Base-by-base conservation (phyloP, 37 sponge, comb jelly and placozoan species). In the Ianthella basta region DNA sequence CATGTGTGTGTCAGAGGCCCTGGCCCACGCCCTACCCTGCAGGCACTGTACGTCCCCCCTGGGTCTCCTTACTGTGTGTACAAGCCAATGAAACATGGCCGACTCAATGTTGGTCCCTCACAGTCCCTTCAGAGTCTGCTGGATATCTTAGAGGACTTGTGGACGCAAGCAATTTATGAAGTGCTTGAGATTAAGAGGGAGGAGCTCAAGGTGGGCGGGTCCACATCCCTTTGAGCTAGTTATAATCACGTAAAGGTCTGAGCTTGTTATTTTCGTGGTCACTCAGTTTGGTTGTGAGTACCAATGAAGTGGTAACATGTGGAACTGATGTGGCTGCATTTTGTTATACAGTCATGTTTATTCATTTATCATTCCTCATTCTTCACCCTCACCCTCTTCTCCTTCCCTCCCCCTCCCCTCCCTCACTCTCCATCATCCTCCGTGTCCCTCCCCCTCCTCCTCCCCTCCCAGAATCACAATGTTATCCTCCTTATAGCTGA, bases 11-110 rank as follows among this genome's bases (percentile, higher is more conserved):
- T 44, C 6, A 44, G 50, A 44, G 8, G 8, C 6, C 3, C 6
- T 44, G n/a, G n/a, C n/a, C n/a, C n/a, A n/a, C n/a, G n/a, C n/a
- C n/a, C n/a, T 65, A 54, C 41, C 34, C 56, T 68, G 12, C 80
- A 96, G 96, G 94, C 86, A 16, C 87, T 96, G 55, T 88, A 92
- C 34, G 69, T 96, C 1, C 87, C 88, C 20, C 87, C 89, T 44
- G 82, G 72, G 25, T 81, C 85, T n/a, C 80, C 81, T 35, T 96
- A 96, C 74, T 20, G 29, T 1, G 65, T 96, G 36, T 86, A 63
- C 72, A 91, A 90, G 91, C 97, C 97, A 19, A 75, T 97, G 50
- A 86, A 79, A 44, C 54, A 84, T 64, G 97, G 95, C 27, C 66
- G 82, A 13, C 78, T 93, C 20, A 91, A 91, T 56, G 69, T 86